phyloP scores from a whole-genome alignment of 2,797 vertebrate genomes.

The Cuniculus paca region DNA sequence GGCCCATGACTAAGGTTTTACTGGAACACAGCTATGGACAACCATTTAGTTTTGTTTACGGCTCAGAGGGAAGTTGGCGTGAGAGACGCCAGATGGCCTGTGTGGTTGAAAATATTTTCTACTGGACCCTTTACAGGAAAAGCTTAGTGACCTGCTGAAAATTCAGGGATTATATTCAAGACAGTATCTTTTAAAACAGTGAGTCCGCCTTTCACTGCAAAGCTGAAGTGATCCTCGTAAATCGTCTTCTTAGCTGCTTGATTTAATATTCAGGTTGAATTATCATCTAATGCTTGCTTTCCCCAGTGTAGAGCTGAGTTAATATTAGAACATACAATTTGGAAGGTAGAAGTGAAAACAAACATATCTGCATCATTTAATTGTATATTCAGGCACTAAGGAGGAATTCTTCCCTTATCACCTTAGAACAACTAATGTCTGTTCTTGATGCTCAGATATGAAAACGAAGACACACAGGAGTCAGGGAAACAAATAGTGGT shows the following conservation, averaged over 20 bases:
- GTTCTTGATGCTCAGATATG: not conserved
- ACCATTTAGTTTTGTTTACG: not conserved
- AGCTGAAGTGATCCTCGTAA: conserved; percentile 45
- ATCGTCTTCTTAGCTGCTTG: not conserved
- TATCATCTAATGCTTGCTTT: not conserved
- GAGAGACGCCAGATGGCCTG: not conserved
- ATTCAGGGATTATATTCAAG: conserved; percentile 25
- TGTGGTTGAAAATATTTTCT: not conserved
- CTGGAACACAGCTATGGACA: not conserved
- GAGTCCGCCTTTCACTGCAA: conserved; percentile 30
- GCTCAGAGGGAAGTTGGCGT: not conserved
- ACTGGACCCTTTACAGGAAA: not conserved
- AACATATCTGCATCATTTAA: not conserved
- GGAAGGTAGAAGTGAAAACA: not conserved
- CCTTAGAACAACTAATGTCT: not conserved
- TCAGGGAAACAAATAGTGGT: not conserved
- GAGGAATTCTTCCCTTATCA: not conserved
- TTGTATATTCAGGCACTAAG: not conserved
- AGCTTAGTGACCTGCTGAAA: not conserved
- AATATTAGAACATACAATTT: not conserved
- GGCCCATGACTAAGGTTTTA: not conserved
- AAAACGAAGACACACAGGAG: not conserved
- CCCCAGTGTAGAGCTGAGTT: not conserved
- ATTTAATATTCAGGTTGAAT: not conserved
- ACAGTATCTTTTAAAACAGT: not conserved